A percentile compares a stretch with the other conserved stretches of the same genome.
phyloP scores from a whole-genome alignment of 2,888 invertebrate species.

The Nasonia oneida region DNA sequence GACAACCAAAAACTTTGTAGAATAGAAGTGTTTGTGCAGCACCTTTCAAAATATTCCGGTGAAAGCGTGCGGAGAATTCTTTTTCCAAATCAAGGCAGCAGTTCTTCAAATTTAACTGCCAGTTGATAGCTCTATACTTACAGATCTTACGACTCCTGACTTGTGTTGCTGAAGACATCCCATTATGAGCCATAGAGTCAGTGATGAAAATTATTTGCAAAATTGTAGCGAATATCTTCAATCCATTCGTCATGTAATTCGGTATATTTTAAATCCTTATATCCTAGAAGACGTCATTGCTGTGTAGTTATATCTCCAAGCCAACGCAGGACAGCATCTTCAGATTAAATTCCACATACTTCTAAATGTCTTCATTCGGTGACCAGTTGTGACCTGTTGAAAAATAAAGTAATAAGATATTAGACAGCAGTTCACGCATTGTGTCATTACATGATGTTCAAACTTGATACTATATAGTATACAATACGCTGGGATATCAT shows the following conservation, averaged over 20 bases:
- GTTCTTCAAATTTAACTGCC: no score
- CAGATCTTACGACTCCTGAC: no score
- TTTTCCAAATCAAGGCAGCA: no score
- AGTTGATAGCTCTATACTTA: no score
- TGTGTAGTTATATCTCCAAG: neutral
- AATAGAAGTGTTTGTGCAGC: no score
- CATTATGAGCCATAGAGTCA: neutral
- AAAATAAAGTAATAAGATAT: neutral
- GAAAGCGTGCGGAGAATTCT: no score
- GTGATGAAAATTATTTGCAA: neutral
- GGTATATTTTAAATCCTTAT: neutral
- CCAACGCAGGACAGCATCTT: constrained; percentile 16
- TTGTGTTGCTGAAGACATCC: no score
- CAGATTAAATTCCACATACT: constrained; percentile 17
- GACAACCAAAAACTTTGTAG: no score
- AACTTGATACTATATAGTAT: neutral
- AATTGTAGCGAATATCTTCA: neutral
- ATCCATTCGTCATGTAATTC: neutral
- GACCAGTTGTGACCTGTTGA: neutral
- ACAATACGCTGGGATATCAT: neutral
- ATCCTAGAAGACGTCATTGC: neutral
- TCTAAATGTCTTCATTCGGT: neutral
- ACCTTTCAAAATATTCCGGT: no score
- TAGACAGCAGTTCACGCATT: neutral
- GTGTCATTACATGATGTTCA: neutral